phyloP scores from a whole-genome alignment of 2,113 vertebrate genomes.

The Sialia sialis region DNA sequence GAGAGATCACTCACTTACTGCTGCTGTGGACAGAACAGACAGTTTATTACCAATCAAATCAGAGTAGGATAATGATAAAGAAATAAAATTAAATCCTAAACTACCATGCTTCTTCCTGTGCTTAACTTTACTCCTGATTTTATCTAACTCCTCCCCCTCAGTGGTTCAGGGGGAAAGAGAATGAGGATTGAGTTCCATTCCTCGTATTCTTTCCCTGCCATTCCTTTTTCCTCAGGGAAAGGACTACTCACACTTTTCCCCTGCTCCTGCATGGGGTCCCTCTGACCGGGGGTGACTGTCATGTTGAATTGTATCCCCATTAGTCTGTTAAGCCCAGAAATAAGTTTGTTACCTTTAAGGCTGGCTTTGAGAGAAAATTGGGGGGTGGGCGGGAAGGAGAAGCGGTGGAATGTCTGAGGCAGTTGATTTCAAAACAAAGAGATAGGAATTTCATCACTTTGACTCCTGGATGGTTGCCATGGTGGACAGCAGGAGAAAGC shows the following conservation, averaged over 20 bases:
- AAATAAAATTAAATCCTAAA: background rate
- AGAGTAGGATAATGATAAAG: background rate
- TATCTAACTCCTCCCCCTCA: background rate
- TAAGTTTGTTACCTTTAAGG: no score
- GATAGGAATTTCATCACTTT: no score
- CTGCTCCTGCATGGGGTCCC: background rate
- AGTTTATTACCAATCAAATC: background rate
- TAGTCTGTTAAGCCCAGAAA: no score
- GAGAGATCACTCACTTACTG: background rate
- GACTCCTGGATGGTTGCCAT: no score
- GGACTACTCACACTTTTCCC: no score
- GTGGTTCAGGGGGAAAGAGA: background rate
- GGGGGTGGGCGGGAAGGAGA: no score
- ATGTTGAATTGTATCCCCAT: no score
- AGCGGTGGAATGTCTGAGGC: no score
- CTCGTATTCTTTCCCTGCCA: background rate
- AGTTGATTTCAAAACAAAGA: no score
- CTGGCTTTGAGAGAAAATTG: no score
- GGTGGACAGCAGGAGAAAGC: no score
- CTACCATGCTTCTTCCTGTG: background rate
- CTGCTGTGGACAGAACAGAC: background rate
- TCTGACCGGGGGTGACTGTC: no score
- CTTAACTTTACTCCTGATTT: background rate
- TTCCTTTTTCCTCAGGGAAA: background rate
- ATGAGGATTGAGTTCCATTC: background rate